A percentile compares a stretch with the other conserved stretches of the same genome.
These are phyloP conservation scores for Celastrina argiolus DNA, from an alignment of 2,888 invertebrate genomes.

Conservation along the genomic window DNA sequence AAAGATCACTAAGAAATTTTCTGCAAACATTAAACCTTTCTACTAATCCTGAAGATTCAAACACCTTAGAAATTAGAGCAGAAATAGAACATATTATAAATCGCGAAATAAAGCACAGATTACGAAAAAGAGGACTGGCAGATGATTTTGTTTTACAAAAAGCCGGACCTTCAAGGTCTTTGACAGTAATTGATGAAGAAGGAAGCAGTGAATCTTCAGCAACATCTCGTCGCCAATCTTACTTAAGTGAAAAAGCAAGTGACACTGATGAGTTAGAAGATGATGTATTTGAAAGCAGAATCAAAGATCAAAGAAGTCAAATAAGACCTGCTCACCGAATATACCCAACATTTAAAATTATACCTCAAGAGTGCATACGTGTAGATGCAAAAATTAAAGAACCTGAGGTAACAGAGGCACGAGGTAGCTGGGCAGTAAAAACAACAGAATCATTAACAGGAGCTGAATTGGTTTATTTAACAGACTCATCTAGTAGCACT, in stretches of 20 bases:
- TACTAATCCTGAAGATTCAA: slow-evolving; percentile 62
- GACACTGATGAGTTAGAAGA: slow-evolving; percentile 70
- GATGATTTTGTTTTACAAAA: slow-evolving; percentile 59
- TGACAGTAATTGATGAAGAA: slow-evolving; percentile 89
- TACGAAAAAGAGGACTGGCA: slow-evolving; percentile 59
- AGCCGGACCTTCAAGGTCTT: slow-evolving; percentile 81
- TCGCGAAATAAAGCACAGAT: slow-evolving; percentile 61
- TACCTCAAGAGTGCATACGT: slow-evolving; percentile 72
- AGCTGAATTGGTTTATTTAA: slow-evolving; percentile 83
- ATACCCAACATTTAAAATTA: slow-evolving; percentile 45
- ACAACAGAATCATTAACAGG: slow-evolving; percentile 74
- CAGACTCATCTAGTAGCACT: slow-evolving; percentile 81
- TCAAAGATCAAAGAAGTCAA: slow-evolving; percentile 26
- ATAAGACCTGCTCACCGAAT: slow-evolving; percentile 42
- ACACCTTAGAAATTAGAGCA: slow-evolving; percentile 59
- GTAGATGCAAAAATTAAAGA: slow-evolving; percentile 81
- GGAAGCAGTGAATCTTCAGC: slow-evolving; percentile 81
- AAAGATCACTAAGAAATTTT: slow-evolving; percentile 74
- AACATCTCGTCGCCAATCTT: slow-evolving; percentile 74
- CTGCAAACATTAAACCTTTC: slow-evolving; percentile 76
- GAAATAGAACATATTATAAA: slow-evolving; percentile 68
- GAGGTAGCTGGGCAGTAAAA: slow-evolving; percentile 74
- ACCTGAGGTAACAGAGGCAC: slow-evolving; percentile 75
- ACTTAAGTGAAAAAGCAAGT: slow-evolving; percentile 69
- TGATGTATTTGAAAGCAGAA: slow-evolving; percentile 65